These are phyloP conservation scores for Tiphia femorata DNA, from an alignment of 2,888 invertebrate species.

Conservation along the genomic window DNA sequence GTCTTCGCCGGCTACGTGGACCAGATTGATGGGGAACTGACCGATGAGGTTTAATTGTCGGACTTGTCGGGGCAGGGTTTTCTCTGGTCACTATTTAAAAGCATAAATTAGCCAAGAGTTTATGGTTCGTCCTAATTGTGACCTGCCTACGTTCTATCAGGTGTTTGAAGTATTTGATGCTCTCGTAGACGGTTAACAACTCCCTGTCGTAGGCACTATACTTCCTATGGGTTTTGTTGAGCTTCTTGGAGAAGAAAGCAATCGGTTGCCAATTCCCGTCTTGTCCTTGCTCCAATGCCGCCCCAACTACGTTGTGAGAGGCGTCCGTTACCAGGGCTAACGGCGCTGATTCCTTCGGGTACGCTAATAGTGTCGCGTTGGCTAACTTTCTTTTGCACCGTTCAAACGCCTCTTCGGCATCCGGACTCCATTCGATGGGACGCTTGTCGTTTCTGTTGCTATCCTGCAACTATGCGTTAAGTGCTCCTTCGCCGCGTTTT, in stretches of 20 bases:
- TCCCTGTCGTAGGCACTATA: constrained; percentile 41
- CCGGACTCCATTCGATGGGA: too few species aligned
- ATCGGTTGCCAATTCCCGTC: constrained; percentile 14
- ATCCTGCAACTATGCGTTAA: too few species aligned
- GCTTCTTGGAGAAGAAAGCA: constrained; percentile 18
- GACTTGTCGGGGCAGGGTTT: constrained; percentile 32
- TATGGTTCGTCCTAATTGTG: constrained; percentile 5
- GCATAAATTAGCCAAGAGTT: constrained; percentile 12
- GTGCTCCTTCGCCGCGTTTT: neutral
- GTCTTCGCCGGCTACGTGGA: constrained; percentile 13
- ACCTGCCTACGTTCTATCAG: constrained; percentile 11
- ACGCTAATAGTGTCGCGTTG: too few species aligned
- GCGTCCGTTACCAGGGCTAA: constrained; percentile 29
- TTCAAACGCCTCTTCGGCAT: too few species aligned
- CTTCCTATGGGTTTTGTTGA: too few species aligned
- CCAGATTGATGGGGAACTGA: constrained; percentile 24
- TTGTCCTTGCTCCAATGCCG: constrained; percentile 14
- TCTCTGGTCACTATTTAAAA: constrained; percentile 20
- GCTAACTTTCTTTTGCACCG: too few species aligned
- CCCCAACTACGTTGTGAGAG: constrained; percentile 24
- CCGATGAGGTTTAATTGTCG: constrained; percentile 41
- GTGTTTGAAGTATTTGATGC: constrained; percentile 13
- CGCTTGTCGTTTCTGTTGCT: too few species aligned
- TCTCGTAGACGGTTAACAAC: constrained; percentile 9
- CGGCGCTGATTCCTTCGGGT: constrained; percentile 15